These are phyloP conservation scores for Pangasius djambal DNA, from an alignment of 2,797 vertebrate genomes.

Conservation along the genomic window DNA sequence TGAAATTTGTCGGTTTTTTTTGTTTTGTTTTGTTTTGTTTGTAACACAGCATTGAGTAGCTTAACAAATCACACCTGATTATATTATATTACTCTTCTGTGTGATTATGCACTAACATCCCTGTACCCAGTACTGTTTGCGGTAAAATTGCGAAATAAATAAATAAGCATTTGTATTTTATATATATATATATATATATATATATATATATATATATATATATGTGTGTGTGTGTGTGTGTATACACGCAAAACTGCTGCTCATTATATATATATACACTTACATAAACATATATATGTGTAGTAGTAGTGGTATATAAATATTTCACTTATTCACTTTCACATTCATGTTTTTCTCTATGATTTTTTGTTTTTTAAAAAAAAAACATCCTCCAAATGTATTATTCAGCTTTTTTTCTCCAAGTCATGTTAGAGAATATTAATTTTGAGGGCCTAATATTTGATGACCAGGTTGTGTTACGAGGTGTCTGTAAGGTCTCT, in stretches of 20 bases:
- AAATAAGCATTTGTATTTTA: too few species aligned
- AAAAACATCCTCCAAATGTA: not conserved
- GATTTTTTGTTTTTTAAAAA: not conserved
- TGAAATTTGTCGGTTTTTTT: not conserved
- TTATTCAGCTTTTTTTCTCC: not conserved
- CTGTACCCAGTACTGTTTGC: too few species aligned
- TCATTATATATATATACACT: too few species aligned
- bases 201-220: too few species aligned
- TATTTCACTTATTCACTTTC: not conserved
- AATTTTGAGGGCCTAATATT: conserved; percentile 72
- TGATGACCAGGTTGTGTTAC: conserved; percentile 57
- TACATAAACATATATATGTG: not conserved
- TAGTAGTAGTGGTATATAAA: not conserved
- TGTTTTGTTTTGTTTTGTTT: not conserved
- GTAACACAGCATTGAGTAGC: not conserved
- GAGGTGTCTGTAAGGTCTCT: conserved; percentile 24
- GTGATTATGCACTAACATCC: not conserved
- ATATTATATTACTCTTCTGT: not conserved
- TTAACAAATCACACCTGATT: not conserved
- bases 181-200: too few species aligned
- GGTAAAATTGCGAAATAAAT: too few species aligned
- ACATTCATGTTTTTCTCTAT: not conserved
- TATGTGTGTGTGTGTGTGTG: too few species aligned
- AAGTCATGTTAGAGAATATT: conserved; percentile 62
- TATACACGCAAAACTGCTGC: too few species aligned